Percentiles rank a stretch among this genome's conserved stretches.
phyloP scores from a whole-genome alignment of 2,797 vertebrate genomes.

The Tauraco hartlaubi region DNA sequence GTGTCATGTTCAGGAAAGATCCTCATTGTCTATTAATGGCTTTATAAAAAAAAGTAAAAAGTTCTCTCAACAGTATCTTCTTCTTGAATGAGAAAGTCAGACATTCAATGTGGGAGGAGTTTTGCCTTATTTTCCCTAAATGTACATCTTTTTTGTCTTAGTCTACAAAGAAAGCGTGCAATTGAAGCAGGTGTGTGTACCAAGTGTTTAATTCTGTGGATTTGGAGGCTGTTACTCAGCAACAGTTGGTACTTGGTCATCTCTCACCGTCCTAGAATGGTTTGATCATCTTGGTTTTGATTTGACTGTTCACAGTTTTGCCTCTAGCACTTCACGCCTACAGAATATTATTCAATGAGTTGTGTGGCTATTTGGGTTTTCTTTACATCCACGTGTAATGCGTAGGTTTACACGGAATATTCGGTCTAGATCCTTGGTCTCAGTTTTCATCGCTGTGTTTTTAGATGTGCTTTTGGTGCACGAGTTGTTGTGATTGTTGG shows the following conservation, averaged over 20 bases:
- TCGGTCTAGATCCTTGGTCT: not conserved
- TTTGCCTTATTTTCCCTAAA: not conserved
- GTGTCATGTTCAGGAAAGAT: not conserved
- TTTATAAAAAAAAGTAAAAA: not conserved
- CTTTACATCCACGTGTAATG: not conserved
- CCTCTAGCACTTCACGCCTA: not conserved
- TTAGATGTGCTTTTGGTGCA: fast-evolving
- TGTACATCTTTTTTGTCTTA: not conserved
- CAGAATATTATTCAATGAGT: not conserved
- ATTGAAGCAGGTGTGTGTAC: not conserved
- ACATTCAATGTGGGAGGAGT: fast-evolving
- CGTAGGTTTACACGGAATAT: not conserved
- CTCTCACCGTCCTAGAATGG: not conserved
- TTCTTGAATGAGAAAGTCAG: not conserved
- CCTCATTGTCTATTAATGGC: not conserved
- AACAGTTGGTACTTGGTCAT: not conserved
- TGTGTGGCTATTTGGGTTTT: not conserved
- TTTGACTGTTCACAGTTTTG: not conserved
- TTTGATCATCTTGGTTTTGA: not conserved
- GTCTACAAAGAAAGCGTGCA: not conserved
- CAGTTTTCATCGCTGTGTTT: not conserved
- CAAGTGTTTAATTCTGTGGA: not conserved
- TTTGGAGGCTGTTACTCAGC: not conserved
- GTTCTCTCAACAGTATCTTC: not conserved
- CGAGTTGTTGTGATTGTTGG: not conserved